Evolutionary conservation across 2,797 vertebrate species (phyloP).

Genomic region (Acanthurus leucopareius): DNA sequence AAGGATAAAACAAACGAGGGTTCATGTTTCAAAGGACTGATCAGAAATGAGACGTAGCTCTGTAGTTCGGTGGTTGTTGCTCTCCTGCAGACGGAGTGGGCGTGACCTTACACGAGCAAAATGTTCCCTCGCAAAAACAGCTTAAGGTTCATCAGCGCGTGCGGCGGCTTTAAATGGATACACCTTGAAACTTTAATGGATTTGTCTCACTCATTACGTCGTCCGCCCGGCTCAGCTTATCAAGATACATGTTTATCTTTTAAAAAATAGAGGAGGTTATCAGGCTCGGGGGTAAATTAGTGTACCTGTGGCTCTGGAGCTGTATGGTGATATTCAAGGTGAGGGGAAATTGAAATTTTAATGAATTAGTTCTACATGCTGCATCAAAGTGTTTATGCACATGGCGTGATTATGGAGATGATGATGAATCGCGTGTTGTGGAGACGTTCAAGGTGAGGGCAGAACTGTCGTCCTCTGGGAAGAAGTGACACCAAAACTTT

Average conservation of each 20-base stretch:
- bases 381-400: conserved; percentile 34
- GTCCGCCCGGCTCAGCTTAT: conserved; percentile 37
- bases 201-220: conserved; percentile 44
- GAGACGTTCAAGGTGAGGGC: conserved; percentile 42
- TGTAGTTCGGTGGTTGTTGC: neutral
- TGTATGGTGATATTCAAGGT: conserved; percentile 62
- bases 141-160: conserved; percentile 39
- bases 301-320: conserved; percentile 31
- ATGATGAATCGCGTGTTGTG: conserved; percentile 25
- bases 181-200: conserved; percentile 42
- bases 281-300: conserved; percentile 33
- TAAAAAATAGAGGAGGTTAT: conserved; percentile 50
- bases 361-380: conserved; percentile 50
- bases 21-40: neutral
- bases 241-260: conserved; percentile 62
- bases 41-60: neutral
- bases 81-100: accelerated
- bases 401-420: neutral
- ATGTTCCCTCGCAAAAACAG: conserved; percentile 9
- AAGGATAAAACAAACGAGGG: neutral
- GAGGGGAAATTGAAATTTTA: conserved; percentile 63
- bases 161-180: conserved; percentile 27
- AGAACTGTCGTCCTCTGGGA: conserved; percentile 9
- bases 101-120: neutral
- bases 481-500: conserved; percentile 30